Evolutionary conservation across 1,140 invertebrate species (phyloP), one percentile per base, ranked within the genome.

Genomic region (Melipona quadrifasciata): DNA sequence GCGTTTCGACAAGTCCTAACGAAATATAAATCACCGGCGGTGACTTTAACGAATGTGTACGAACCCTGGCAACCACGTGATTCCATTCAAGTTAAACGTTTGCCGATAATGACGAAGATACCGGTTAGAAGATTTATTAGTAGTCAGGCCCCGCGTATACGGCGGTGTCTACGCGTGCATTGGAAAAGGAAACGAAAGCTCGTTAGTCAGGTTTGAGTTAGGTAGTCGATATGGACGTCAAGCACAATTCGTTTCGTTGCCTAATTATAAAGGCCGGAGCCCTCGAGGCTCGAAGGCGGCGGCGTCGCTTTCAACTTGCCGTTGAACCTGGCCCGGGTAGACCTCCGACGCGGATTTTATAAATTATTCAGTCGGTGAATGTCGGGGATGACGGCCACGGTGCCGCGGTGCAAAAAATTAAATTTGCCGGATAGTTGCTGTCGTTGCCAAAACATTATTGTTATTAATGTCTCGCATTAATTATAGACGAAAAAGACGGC

Each of bases 221-320:
- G 90, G 92, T 93, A 93, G 93, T 93, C 92, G 92, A 94, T 93
- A 91, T 91, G 92, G 90, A 93, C 91, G 92, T 93, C 93, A 92
- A 92, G 72, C 90, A 86, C 92, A 92, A 94, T 93, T 93, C 92
- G 93, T 94, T 93, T 91, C 89, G 91, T 93, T 92, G 91, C 92
- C 93, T 94, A 94, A 94, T 94, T 93, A 93, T 94, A 93, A 94
- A 94, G 92, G 90, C 91, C 61, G 65, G 76, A 84, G 75, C 85
- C 88, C 87, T 79, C 74, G 81, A 82, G 85, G 47, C 71, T 80
- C 68, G 61, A 58, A 73, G 39, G 85, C 90, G 39, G 85, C 90
- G 86, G 87, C 85, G 76, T 87, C 88, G 89, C 39, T 90, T 90
- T 91, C 88, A 89, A 91, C 89, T 88, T 76, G 39, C 39, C 39